Evolutionary conservation across 2,797 vertebrate species (phyloP).

Genomic region (Otolemur crassicaudatus): DNA sequence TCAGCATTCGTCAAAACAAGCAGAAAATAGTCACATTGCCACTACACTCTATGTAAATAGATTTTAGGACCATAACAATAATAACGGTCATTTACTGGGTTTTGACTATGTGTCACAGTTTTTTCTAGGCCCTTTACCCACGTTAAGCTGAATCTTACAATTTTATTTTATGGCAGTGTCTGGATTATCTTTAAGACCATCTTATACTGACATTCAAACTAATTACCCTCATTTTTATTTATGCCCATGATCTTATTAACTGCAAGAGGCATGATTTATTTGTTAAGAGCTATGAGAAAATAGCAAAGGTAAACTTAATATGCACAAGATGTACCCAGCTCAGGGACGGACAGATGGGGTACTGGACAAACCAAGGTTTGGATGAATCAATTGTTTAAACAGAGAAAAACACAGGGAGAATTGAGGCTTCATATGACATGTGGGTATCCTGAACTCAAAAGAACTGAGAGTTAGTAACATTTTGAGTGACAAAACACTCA

Average conservation of each 20-base stretch:
- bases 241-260: neutral
- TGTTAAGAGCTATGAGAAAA: conserved; percentile 23
- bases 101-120: neutral
- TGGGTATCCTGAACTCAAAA: neutral
- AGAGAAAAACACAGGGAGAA: neutral
- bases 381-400: neutral
- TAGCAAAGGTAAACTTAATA: neutral
- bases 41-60: no score
- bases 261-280: conserved; percentile 19
- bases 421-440: neutral
- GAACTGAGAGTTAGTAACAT: neutral
- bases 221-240: neutral
- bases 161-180: neutral
- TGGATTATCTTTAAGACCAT: neutral
- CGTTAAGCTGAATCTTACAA: neutral
- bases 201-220: neutral
- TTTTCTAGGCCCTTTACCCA: neutral
- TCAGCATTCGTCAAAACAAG: neutral
- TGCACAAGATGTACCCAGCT: neutral
- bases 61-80: neutral
- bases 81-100: neutral
- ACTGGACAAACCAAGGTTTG: neutral
- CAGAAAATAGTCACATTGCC: neutral
- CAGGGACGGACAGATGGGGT: neutral
- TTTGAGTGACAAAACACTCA: neutral